Evolutionary conservation across 2,797 vertebrate species (phyloP), one percentile per base, ranked within the genome.

Genomic region (Diglossa cyanea): DNA sequence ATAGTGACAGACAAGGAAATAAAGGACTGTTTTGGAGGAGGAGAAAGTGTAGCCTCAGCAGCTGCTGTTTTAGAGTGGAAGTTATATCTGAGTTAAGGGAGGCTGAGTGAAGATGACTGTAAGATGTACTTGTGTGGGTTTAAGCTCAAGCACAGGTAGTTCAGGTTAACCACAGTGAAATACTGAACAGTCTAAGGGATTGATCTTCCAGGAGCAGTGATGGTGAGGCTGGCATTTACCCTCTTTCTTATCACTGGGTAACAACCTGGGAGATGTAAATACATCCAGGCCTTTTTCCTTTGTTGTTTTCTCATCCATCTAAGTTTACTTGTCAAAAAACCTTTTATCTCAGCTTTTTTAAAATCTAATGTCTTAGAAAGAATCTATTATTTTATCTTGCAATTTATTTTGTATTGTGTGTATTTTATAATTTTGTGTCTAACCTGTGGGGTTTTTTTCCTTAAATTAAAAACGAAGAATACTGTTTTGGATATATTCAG

Each of bases 391-490:
- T 47, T 67, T 48, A 8, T 40, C 28, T 79, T 48, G 20, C 17
- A 35, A 16, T 66, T 26, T 48, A 11, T 80, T 55, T 60, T 90
- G 48, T 87, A 10, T 53, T 63, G 45, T 67, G 68, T 85, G 1
- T 63, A 10, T 79, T 87, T 92, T 85, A 24, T 82, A 82, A 60
- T 71, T 82, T 28, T 71, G 47, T 91, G 85, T 82, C 23, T 53
- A 25, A 63, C 45, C 50, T 82, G 47, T 68, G 37, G 28, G 9
- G 8, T 3, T 37, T 72, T 81, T 42, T 68, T 67, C 50, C 42
- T 90, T 96, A 88, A 95, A 93, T 95, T 94, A 93, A 96, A 96
- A 90, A 58, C 7, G 6, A 40, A 26, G 11, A 75, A 17, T 57
- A 42, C 8, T 79, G 92, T 93, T 79, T 85, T 67, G 19, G 44